These are phyloP conservation scores for Eudyptes chrysolophus DNA, from an alignment of 2,113 vertebrate species.

Conservation along the genomic window DNA sequence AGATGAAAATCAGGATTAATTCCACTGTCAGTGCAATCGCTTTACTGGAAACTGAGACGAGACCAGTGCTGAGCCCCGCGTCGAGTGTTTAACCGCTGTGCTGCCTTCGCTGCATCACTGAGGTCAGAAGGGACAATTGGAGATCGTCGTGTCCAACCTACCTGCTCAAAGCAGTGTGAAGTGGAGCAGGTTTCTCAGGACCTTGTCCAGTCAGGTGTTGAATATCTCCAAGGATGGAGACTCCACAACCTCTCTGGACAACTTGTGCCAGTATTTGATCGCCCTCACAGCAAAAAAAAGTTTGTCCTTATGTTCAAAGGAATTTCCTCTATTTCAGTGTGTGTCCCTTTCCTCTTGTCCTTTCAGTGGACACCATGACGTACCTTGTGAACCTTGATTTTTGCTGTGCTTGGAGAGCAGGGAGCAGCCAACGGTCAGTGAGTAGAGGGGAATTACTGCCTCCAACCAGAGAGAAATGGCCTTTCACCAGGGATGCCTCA, in stretches of 20 bases:
- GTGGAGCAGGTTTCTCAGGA: not conserved
- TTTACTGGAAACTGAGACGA: not conserved
- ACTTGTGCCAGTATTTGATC: not conserved
- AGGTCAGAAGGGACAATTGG: not conserved
- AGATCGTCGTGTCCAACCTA: accelerated
- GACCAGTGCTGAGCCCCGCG: not conserved
- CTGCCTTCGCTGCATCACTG: accelerated
- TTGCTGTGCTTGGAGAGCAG: not conserved
- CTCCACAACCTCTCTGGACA: not conserved
- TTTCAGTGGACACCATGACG: not conserved
- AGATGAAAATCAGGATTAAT: not conserved
- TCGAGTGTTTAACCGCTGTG: not conserved
- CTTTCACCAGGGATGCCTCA: not conserved
- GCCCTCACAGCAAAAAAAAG: not conserved
- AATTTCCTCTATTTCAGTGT: not conserved
- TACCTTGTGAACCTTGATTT: not conserved
- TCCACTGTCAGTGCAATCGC: not conserved
- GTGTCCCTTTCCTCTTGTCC: not conserved
- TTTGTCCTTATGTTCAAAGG: not conserved
- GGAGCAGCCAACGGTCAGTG: not conserved
- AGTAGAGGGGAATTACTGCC: not conserved
- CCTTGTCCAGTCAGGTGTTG: not conserved
- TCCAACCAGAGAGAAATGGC: not conserved
- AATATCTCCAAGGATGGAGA: not conserved
- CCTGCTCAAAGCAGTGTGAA: not conserved